phyloP scores from a whole-genome alignment of 2,113 vertebrate species.

The Lasiurus borealis region DNA sequence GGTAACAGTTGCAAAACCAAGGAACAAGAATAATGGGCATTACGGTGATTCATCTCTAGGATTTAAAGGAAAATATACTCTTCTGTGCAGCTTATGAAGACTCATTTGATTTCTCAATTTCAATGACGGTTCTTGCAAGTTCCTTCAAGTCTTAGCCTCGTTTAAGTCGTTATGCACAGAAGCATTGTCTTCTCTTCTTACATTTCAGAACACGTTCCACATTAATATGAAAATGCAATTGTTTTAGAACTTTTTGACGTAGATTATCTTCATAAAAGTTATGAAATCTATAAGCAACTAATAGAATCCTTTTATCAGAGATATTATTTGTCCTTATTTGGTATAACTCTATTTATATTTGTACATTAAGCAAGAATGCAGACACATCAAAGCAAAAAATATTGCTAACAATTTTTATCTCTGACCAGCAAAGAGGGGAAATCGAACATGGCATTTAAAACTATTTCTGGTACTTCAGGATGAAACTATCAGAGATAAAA shows the following conservation, averaged over 20 bases:
- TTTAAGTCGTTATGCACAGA: background rate
- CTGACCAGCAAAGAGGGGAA: slow-evolving; percentile 44
- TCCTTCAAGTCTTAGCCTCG: background rate
- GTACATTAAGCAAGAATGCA: background rate
- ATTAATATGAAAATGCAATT: slow-evolving; percentile 7
- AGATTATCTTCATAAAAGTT: background rate
- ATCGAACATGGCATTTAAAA: background rate
- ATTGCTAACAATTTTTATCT: slow-evolving; percentile 33
- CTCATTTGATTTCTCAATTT: background rate
- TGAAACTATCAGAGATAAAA: background rate
- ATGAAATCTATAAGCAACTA: background rate
- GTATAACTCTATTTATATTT: background rate
- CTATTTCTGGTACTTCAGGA: slow-evolving; percentile 17
- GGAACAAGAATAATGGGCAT: background rate
- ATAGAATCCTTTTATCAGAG: background rate
- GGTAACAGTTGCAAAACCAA: background rate
- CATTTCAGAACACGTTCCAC: background rate
- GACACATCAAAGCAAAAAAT: background rate
- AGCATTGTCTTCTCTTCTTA: background rate
- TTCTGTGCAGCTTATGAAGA: background rate
- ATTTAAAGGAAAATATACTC: background rate
- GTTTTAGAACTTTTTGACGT: background rate
- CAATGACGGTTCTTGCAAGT: background rate
- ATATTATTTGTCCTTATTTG: slow-evolving; percentile 51
- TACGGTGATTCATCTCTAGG: background rate